Evolutionary conservation across 2,888 invertebrate species (phyloP), one percentile per base, ranked within the genome.

Genomic region (Microctonus aethiopoides): DNA sequence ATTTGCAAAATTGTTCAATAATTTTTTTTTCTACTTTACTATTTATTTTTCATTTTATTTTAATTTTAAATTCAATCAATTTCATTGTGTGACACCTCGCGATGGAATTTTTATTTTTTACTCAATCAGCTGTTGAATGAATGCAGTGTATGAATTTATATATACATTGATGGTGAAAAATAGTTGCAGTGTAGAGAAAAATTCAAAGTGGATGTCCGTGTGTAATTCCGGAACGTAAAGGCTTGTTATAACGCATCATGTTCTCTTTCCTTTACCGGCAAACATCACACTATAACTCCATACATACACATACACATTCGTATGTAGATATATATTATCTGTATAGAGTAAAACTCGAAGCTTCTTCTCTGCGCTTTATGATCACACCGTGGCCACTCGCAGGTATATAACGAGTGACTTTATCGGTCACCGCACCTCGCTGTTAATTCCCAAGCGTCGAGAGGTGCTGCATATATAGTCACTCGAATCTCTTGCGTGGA

Each of bases 391-490:
- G 56, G 60, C 51, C 63, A 66, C 62, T 71, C 65, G 67, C 63
- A 36, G 41, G 46, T 65, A 57, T 62, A 68, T 75, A 75, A 76
- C 74, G 68, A 76, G 74, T 68, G 72, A 68, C 67, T 76, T 76
- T 74, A 75, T 76, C 76, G 75, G 72, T 74, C 75, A 74, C 72
- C 74, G 75, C 75, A 75, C 75, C 66, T 72, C 67, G 70, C 66
- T 70, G 70, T 76, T 69, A 72, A 75, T 74, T 73, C 69, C 68
- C 64, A 61, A 36, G 63, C n/a, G 11, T 20, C 16, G 46, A 20
- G 41, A 41, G 46, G 46, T 16, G 16, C 20, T 46, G 46, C 16
- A 5, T 46, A 5, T 46, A 16, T 46, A 39, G 39, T n/a, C 24
- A 52, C 29, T 26, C 51, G 29, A 65, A 36, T 65, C 54, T 46